phyloP scores from a whole-genome alignment of 2,113 vertebrate species.

The Peromyscus maniculatus region DNA sequence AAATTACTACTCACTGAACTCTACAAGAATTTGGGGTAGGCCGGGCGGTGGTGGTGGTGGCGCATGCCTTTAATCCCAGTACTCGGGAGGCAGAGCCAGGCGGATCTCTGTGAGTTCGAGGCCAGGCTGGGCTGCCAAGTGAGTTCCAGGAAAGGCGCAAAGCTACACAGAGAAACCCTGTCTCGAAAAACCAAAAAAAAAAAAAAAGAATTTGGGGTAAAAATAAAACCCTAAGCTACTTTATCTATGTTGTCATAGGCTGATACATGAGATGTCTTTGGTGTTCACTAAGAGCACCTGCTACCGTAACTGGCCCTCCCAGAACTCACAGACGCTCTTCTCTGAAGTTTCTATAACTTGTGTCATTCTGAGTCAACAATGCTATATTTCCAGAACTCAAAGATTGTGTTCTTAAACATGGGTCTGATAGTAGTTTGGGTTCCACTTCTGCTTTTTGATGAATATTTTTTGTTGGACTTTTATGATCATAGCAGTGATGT shows the following conservation, averaged over 20 bases:
- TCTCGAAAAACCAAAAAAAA: too few species aligned
- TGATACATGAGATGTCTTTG: not conserved
- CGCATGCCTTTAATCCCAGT: too few species aligned
- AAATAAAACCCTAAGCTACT: not conserved
- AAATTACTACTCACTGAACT: slow-evolving; percentile 54
- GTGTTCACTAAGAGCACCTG: not conserved
- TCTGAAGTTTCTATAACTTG: slow-evolving; percentile 9
- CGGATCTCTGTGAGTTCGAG: too few species aligned
- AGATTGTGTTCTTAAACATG: not conserved
- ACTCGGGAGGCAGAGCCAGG: too few species aligned
- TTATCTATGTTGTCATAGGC: not conserved
- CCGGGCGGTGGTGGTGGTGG: too few species aligned
- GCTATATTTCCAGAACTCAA: not conserved
- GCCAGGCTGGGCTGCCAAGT: too few species aligned
- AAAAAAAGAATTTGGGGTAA: not conserved
- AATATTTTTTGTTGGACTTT: slow-evolving; percentile 31
- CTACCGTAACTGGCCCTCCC: not conserved
- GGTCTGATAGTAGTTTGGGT: not conserved
- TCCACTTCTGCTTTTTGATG: slow-evolving; percentile 34
- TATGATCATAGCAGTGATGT: not conserved
- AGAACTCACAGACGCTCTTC: not conserved
- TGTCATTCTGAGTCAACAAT: slow-evolving; percentile 42
- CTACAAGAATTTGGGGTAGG: slow-evolving; percentile 1
- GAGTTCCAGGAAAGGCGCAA: too few species aligned
- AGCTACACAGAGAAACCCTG: too few species aligned